Percentiles rank a stretch among this genome's conserved stretches.
These are phyloP conservation scores for Nasua narica DNA, from an alignment of 2,797 vertebrate species.

Conservation along the genomic window DNA sequence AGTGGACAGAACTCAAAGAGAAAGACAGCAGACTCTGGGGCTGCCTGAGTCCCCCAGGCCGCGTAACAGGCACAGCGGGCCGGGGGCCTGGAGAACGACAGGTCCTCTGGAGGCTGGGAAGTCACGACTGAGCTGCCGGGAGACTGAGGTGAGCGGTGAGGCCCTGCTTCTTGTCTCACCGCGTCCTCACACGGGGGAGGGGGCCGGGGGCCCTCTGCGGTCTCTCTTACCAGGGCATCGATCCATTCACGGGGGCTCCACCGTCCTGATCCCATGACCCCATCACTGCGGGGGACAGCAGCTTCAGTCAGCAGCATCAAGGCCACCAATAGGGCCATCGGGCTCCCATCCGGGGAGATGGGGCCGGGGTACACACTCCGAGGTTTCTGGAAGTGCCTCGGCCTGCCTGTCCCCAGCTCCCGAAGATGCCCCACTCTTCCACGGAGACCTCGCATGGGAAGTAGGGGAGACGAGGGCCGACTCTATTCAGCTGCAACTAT, in stretches of 20 bases:
- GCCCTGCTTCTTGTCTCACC: too few relatives aligned
- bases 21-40: too few relatives aligned
- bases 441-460: neutral
- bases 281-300: accelerated
- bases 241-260: neutral
- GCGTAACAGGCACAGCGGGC: accelerated
- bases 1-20: too few relatives aligned
- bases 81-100: too few relatives aligned
- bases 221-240: neutral
- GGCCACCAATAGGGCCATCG: accelerated
- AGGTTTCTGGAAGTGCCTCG: neutral
- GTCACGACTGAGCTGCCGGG: too few relatives aligned
- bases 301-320: neutral
- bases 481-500: neutral
- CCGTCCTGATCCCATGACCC: too few relatives aligned
- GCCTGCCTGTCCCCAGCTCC: neutral
- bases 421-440: neutral
- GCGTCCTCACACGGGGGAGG: too few relatives aligned
- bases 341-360: neutral
- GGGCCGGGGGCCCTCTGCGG: too few relatives aligned
- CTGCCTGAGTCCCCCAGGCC: too few relatives aligned
- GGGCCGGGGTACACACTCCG: accelerated
- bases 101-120: too few relatives aligned
- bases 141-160: too few relatives aligned
- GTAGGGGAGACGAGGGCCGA: neutral